Base-by-base conservation (phyloP, 2,888 invertebrate genomes). In the Thereva unica region DNA sequence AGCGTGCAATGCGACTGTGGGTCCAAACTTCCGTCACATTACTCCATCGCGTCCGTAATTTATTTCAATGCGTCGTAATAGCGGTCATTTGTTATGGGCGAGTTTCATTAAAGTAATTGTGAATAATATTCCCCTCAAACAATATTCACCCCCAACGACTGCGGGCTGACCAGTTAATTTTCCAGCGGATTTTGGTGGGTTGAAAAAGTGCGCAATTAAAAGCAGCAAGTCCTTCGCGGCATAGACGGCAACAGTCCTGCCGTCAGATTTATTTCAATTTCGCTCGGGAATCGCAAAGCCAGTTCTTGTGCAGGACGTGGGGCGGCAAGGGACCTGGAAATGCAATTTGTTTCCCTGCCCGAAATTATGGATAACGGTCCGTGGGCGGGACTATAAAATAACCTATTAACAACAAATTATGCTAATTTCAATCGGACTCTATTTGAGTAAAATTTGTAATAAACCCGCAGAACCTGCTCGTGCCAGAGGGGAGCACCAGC, bases 21-120 rank as follows among this genome's bases (percentile, higher is more conserved):
- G 12, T 47, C 49, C 49, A 38, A 59, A 37, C 40, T 49, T 49
- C 38, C 59, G 49, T 37, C 37, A 47, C 59, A 49, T 49, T 40
- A 37, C 49, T 40, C 49, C 47, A 38, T 38, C 47, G 59, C 47
- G 49, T 37, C 40, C 38, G 49, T 59, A 59, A 59, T 59, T 59
- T 59, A 59, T 59, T 47, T 59, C 59, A 59, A 59, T 59, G 59
- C 37, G 37, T 12, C 38, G 47, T 59, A 38, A 59, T 59, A 38
- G 59, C 12, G 37, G 47, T 38, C 59, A 59, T 59, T 59, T 59
- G 42, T 59, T 59, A 59, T 37, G 49, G 49, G 59, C 59, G 49
- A 59, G 47, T 49, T 59, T 59, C 59, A 59, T 59, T 59, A 59
- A 59, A 59, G 59, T 59, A 59, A 59, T 59, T 59, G 59, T 59